phyloP scores from a whole-genome alignment of 2,113 vertebrate genomes.

The Struthidea cinerea region DNA sequence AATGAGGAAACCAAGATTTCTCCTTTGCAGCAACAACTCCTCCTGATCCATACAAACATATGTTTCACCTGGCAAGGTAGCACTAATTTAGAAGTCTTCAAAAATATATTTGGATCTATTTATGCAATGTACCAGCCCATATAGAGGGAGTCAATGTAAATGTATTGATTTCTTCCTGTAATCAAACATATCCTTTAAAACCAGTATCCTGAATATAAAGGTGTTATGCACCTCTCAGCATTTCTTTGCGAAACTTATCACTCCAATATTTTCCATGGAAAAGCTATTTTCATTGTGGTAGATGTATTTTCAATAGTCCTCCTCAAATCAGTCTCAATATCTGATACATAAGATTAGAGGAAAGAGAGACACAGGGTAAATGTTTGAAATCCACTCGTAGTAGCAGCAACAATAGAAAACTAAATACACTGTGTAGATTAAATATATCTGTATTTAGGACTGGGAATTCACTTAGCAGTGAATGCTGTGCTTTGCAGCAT shows the following conservation, averaged over 20 bases:
- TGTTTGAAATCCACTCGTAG: neutral
- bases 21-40: neutral
- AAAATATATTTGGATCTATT: neutral
- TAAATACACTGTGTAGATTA: neutral
- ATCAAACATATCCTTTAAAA: neutral
- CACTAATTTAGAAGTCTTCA: neutral
- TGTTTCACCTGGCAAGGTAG: neutral
- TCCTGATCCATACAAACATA: neutral
- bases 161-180: neutral
- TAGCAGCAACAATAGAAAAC: neutral
- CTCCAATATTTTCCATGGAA: neutral
- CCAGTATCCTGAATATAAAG: neutral
- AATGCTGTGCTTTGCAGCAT: neutral
- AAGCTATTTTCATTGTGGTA: neutral
- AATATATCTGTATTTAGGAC: neutral
- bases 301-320: neutral
- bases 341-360: neutral
- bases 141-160: neutral
- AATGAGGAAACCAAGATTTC: neutral
- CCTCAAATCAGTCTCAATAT: neutral
- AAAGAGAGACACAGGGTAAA: neutral
- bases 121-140: neutral
- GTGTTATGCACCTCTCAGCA: neutral
- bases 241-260: neutral
- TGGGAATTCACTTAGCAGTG: neutral